Base-by-base conservation (phyloP, 2,888 invertebrate genomes). In the Erebia aethiops region DNA sequence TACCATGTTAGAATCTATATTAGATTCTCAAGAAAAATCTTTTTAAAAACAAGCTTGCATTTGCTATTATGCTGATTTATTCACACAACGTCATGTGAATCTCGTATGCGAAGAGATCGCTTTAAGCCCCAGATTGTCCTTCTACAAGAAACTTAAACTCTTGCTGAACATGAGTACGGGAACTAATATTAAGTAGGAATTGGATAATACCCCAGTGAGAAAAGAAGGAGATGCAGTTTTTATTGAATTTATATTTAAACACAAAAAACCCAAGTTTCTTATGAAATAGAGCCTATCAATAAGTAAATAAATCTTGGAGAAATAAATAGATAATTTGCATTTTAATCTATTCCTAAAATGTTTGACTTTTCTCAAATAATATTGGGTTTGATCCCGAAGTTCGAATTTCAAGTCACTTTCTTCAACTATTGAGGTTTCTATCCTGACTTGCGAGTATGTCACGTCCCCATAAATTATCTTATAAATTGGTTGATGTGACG, bases 71-170 rank as follows among this genome's bases (percentile, higher is more conserved):
- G 52, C 52, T 52, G 52, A 52, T 52, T 52, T 52, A 52, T 52
- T 52, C 52, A 16, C 52, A 52, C 52, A 52, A 16, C 52, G 52
- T 52, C 52, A 16, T n/a, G 52, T 52, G 52, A n/a, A 52, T 52
- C 52, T 52, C 16, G 16, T 52, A 16, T 49, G 13, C 14, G 43
- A 43, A 49, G 49, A 52, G 52, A 52, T 16, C 52, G 52, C 52
- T 16, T 52, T 52, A 52, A 52, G n/a, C 9, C 52, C 52, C 52
- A 16, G 52, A 52, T 52, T n/a, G 52, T 52, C 9, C 16, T 52
- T 52, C 52, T 16, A 10, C 16, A 52, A 52, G 16, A 52, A 16
- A 52, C 52, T 52, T 52, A 52, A 52, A 16, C 16, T 52, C 10
- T 9, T 14, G 8, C n/a, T n/a, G 51, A 51, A n/a, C 51, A 51